Percentiles rank a stretch among this genome's conserved stretches.
Evolutionary conservation across 2,113 vertebrate species (phyloP).

Genomic region (Chamaetylas fuelleborni): DNA sequence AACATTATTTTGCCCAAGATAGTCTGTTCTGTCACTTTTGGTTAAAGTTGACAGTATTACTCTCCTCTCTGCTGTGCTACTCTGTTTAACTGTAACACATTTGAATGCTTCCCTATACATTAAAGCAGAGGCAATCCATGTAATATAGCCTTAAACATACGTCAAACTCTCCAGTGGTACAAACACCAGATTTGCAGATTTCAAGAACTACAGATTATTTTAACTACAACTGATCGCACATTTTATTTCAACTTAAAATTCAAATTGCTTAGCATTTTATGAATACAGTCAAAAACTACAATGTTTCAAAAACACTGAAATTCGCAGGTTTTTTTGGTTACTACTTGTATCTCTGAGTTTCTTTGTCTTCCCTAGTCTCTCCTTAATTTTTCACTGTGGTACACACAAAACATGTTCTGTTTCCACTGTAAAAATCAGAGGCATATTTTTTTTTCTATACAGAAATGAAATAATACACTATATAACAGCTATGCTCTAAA

Average conservation of each 20-base stretch:
- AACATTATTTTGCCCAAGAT: not conserved
- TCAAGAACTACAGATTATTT: not conserved
- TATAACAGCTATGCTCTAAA: not conserved
- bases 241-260: conserved; percentile 46
- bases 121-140: not conserved
- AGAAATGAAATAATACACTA: not conserved
- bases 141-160: not conserved
- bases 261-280: conserved; percentile 28
- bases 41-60: not conserved
- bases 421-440: conserved; percentile 42
- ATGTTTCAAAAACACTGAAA: not conserved
- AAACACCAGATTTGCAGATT: not conserved
- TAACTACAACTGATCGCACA: not conserved
- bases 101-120: not conserved
- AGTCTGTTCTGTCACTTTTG: not conserved
- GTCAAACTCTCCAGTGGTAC: not conserved
- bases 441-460: conserved; percentile 6
- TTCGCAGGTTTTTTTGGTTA: not conserved
- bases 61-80: not conserved
- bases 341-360: conserved; percentile 51
- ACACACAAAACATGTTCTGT: not conserved
- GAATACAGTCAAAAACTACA: conserved; percentile 26
- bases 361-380: conserved; percentile 14
- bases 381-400: conserved; percentile 34
- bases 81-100: not conserved